Conservation (phyloP, 1,140 invertebrate species). For the Papilio aristodemus region DNA sequence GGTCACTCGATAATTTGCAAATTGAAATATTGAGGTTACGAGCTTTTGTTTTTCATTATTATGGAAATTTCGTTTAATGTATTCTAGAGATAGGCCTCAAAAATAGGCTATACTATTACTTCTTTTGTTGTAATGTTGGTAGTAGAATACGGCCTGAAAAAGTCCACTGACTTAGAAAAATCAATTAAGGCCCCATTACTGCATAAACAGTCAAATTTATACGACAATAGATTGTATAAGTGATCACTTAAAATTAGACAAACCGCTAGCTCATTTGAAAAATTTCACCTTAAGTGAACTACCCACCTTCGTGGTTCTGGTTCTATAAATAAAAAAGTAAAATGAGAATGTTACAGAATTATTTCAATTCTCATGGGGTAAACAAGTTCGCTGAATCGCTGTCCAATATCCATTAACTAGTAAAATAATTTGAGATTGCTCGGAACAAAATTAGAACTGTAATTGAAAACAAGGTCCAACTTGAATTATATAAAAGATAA, state of each 20-base stretch:
- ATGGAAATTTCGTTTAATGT: background rate
- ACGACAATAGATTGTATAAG: no score
- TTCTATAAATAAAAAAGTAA: background rate
- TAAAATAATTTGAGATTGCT: background rate
- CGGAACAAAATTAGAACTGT: constrained; percentile 5
- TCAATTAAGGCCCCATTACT: no score
- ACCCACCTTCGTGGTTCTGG: background rate
- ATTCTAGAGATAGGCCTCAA: background rate
- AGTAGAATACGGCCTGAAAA: no score
- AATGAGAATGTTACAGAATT: background rate
- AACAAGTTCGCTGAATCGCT: background rate
- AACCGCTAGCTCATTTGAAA: no score
- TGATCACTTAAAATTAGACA: no score
- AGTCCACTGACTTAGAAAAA: no score
- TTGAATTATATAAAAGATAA: background rate
- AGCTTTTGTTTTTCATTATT: constrained; percentile 1
- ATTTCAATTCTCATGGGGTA: constrained; percentile 6
- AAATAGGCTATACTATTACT: background rate
- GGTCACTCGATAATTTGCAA: constrained; percentile 30
- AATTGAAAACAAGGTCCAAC: constrained; percentile 6
- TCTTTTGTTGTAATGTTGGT: no score
- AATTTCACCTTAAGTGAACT: background rate
- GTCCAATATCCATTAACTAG: constrained; percentile 3
- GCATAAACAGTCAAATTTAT: no score
- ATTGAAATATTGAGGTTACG: constrained; percentile 13